Evolutionary conservation across 1,140 invertebrate species (phyloP), one percentile per base, ranked within the genome.

Genomic region (Brachystomella parvula): DNA sequence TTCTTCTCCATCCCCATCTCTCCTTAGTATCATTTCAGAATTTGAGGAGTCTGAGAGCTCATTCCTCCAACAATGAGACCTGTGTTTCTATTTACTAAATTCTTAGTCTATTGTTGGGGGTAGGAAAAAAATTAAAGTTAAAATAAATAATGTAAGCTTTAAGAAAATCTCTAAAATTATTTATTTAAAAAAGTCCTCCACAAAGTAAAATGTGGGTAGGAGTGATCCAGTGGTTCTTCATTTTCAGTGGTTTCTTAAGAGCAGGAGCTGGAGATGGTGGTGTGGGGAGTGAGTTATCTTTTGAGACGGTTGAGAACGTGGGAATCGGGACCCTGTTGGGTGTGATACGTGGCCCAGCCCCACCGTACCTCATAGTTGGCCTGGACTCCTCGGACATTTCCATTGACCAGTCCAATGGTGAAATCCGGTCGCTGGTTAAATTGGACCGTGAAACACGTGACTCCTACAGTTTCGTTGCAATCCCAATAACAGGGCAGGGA

Each of bases 361-460:
- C 90, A 3, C 91, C 91, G 0, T 94, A 94, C 78, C 82, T 94
- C 44, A 93, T 95, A 57, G 90, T 95, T 3, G 88, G 90, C 9
- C 87, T 91, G 32, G 85, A 86, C 0, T 89, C 90, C 62, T 89
- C 87, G 72, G 92, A 95, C 76, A 80, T 98, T 35, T 81, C 82
- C 56, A 90, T 98, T 63, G 90, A 97, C 75, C 84, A 88, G 29
- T 85, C 85, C 35, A 94, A 90, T 0, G 96, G 96, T 0, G 91
- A 95, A 77, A 96, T 98, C 71, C 82, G 85, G 60, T 95, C 94
- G 9, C 85, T 85, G 74, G 86, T 89, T 2, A 82, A 84, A 12
- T 79, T 98, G 73, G 96, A 99, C 78, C 85, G 95, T 47, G 96
- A 98, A 76, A 86, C 84, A 33, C 82, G 89, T 26, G 83, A 87